Base-by-base conservation (phyloP, 2,888 invertebrate species). In the Brachylomia viminalis region DNA sequence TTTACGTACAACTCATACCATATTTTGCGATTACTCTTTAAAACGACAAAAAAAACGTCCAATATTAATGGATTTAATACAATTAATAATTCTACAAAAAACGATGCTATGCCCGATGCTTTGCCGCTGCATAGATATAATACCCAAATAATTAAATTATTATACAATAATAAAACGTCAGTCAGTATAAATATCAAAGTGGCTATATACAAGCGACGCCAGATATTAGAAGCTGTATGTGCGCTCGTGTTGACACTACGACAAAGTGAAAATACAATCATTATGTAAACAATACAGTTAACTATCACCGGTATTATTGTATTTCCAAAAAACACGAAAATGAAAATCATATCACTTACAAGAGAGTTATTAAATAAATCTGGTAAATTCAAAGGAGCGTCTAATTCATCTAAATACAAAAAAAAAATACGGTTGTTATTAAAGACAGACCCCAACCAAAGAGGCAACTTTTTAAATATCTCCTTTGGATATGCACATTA, bases 121-220 rank as follows among this genome's bases (percentile, higher is more conserved):
- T n/a, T n/a, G n/a, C n/a, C n/a, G n/a, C n/a, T n/a, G n/a, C n/a
- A n/a, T n/a, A n/a, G n/a, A n/a, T n/a, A n/a, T n/a, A 45, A 30
- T 30, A 23, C 11, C 0, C 2, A 8, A 11, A 13, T 1, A 4
- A 69, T 33, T 0, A 38, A 20, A 62, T 23, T 27, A 7, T 15
- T 8, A 56, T 2, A 62, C 3, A 75, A 52, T 2, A 75, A 75
- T 13, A 62, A 45, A 1, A 62, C 11, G 13, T 75, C 75, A 13
- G 61, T 75, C 17, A 75, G 20, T 42, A 75, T 45, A 45, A 75
- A 75, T 61, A 75, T 75, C 20, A 75, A 52, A 4, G 74, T 61
- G 3, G 61, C 75, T 17, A 75, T 62, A 54, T 45, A 75, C 17
- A 75, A 52, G 27, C 52, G 75, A 45, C 61, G 75, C 75, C 75